Base-by-base conservation (phyloP, 2,797 vertebrate genomes). In the Pterois miles region DNA sequence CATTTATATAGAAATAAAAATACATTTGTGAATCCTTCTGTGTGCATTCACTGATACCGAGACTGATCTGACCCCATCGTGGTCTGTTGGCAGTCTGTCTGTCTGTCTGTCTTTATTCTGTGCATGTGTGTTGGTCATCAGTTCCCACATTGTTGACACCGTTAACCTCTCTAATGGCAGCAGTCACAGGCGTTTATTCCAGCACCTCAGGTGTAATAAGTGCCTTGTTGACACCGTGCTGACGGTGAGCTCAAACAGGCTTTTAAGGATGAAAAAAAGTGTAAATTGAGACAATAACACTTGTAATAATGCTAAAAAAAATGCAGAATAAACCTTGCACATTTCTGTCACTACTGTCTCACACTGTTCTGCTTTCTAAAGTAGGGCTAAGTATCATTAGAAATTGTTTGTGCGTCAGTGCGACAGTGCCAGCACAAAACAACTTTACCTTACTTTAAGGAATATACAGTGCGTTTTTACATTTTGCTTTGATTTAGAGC, bases 181-280 rank as follows among this genome's bases (percentile, higher is more conserved):
- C 73, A 67, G 54, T 58, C 70, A 33, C 33, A 2, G 16, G 22
- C 4, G 5, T 81, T 75, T 71, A 64, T 53, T 64, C 33, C 27
- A 46, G 65, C 34, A n/a, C n/a, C 53, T 62, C 68, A 22, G 56
- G 34, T 31, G 38, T 36, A 76, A 72, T 76, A 67, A 84, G 59
- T 34, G 53, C 75, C 40, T 74, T 67, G 65, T 74, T 88, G 74
- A 81, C 82, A 60, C 68, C 4, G 43, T 43, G 46, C 65, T 64
- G 78, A 64, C 58, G 58, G 53, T 59, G 63, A 65, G 23, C 29
- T 74, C 53, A 56, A 74, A 57, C 38, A 48, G 23, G 76, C 46
- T 69, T 64, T 78, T 63, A 69, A 56, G 13, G 31, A 34, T 58
- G 22, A 65, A 73, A 82, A 38, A 46, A 46, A 16, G 20, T 50